phyloP scores from a whole-genome alignment of 1,140 invertebrate species.

The Scaptodrosophila lebanonensis region DNA sequence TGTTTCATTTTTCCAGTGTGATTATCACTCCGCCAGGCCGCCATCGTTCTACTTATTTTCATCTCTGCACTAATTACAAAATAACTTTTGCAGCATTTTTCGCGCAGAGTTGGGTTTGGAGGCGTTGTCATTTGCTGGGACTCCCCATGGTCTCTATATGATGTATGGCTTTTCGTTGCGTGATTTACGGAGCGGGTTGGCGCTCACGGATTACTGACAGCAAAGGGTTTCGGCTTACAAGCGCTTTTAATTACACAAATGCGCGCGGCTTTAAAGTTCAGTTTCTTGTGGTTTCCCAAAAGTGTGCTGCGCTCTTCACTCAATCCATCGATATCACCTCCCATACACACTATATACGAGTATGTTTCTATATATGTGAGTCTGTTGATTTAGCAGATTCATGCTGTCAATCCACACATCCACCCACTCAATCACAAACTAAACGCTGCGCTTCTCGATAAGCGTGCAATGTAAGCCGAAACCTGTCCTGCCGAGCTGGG shows the following conservation, averaged over 20 bases:
- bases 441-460: constrained; percentile 64
- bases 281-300: too few species aligned
- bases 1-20: constrained; percentile 38
- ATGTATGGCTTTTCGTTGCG: constrained; percentile 64
- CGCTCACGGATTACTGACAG: constrained; percentile 44
- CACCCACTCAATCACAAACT: constrained; percentile 75
- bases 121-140: constrained; percentile 52
- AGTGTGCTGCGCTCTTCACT: too few species aligned
- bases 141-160: constrained; percentile 57
- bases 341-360: too few species aligned
- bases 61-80: constrained; percentile 68
- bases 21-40: constrained; percentile 37
- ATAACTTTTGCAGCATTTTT: constrained; percentile 60
- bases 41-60: constrained; percentile 22
- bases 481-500: constrained; percentile 9
- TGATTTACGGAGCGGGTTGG: constrained; percentile 33
- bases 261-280: constrained; percentile 45
- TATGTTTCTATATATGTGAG: too few species aligned
- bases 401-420: constrained; percentile 74
- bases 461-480: constrained; percentile 55
- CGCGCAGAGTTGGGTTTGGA: too few species aligned
- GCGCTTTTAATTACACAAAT: constrained; percentile 52
- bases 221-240: constrained; percentile 39
- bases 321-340: too few species aligned
- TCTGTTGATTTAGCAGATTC: constrained; percentile 71